Base-by-base conservation (phyloP, 2,888 invertebrate species). In the Spatulosminthurus flaviceps region DNA sequence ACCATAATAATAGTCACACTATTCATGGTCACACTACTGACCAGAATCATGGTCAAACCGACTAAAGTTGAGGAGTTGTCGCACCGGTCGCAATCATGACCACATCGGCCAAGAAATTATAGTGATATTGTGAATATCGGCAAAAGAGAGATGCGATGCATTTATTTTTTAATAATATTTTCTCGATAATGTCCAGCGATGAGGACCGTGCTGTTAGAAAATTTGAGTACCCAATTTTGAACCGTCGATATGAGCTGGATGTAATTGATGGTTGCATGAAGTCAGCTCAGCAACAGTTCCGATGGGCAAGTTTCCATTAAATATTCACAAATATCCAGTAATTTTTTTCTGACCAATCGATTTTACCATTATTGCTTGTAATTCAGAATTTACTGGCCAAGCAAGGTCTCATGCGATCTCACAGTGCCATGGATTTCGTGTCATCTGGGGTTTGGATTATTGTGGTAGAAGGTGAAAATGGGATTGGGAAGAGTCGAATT, bases 401-500 rank as follows among this genome's bases (percentile, higher is more conserved):
- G n/a, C 51, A n/a, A 19, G 51, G 51, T 2, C 51, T 51, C 34
- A 34, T 34, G 51, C 1, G 5, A 19, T 9, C 73, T 11, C 51
- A 7, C 26, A 51, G 51, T 19, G 64, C 71, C 1, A 71, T 60
- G 19, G 77, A 77, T 11, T 51, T 51, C 19, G 51, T 51, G 19
- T 77, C 80, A 7, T 51, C 77, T 1, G 86, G 79, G 0, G 67
- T 80, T 28, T 83, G 84, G 82, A 81, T 84, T 78, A 86, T 92
- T 29, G 87, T 91, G 78, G 87, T 91, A 42, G 88, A 90, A 81
- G 92, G 91, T 29, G 88, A 89, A 79, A 87, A 88, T 16, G 89
- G 91, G 28, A 88, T 90, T 19, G 92, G 92, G 1, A 92, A 92
- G 86, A 90, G 89, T 26, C 88, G 90, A 81, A 84, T 92, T 67